Evolutionary conservation across 1,140 invertebrate genomes (phyloP).

Genomic region (Gonatopus flavifemur): DNA sequence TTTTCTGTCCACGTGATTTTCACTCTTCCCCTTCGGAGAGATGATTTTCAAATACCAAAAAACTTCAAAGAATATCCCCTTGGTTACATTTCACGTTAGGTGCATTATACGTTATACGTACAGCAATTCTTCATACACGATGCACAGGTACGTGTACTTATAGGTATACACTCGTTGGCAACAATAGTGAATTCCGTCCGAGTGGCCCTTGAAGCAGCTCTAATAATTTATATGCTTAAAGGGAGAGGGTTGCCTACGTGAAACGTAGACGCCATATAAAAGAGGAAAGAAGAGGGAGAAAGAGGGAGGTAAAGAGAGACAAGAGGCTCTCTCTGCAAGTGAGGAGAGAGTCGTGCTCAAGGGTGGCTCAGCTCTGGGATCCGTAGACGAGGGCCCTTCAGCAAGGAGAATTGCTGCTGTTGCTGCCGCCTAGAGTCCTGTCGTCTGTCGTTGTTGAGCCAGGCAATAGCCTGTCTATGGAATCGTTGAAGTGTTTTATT

Average conservation of each 20-base stretch:
- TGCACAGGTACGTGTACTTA: constrained; percentile 25
- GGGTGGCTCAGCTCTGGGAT: constrained; percentile 43
- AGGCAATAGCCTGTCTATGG: constrained; percentile 17
- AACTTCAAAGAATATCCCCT: too few species aligned
- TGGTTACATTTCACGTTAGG: too few species aligned
- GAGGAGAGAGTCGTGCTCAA: constrained; percentile 47
- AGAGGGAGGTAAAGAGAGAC: not conserved
- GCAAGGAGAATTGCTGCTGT: constrained; percentile 42
- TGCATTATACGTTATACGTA: too few species aligned
- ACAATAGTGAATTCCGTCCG: constrained; percentile 44
- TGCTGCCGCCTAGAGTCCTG: constrained; percentile 34
- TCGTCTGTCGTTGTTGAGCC: constrained; percentile 29
- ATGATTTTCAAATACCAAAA: too few species aligned
- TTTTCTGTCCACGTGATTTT: too few species aligned
- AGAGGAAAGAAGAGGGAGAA: constrained; percentile 4
- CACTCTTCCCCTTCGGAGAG: too few species aligned
- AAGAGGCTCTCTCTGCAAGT: not conserved
- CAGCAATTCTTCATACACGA: too few species aligned
- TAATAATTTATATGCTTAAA: constrained; percentile 53
- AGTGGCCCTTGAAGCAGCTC: constrained; percentile 47
- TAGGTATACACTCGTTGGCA: constrained; percentile 29
- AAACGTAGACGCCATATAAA: constrained; percentile 43
- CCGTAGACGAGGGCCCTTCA: constrained; percentile 45
- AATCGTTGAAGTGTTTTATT: constrained; percentile 1
- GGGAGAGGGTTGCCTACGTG: constrained; percentile 42